Evolutionary conservation across 64 coral and sea anemone genomes (phyloP).

Genomic region (Stichodactyla helianthus): DNA sequence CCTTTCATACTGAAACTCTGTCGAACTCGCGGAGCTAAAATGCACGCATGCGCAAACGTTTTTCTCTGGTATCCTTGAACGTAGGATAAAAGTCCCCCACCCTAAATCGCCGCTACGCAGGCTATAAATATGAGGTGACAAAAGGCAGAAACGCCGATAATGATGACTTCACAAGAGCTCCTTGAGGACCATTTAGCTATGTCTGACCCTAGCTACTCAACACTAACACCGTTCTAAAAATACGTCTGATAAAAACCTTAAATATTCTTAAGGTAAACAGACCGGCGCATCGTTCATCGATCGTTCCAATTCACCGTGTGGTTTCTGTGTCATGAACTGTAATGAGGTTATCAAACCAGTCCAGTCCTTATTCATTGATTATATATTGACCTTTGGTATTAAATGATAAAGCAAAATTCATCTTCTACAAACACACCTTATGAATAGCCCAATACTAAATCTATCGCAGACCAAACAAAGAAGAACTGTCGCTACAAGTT

Average conservation of each 20-base stretch:
- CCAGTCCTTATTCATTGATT: neutral
- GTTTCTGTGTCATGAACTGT: neutral
- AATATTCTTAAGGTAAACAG: neutral
- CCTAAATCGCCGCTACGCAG: no score
- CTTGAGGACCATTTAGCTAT: neutral
- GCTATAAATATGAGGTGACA: neutral
- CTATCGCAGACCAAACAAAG: neutral
- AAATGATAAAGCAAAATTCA: neutral
- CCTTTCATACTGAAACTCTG: no score
- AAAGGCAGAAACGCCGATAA: neutral
- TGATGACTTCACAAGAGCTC: neutral
- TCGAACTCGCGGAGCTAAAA: no score
- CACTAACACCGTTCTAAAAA: neutral
- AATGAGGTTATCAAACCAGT: neutral
- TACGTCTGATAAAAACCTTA: neutral
- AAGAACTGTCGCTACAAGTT: neutral
- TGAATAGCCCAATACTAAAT: neutral
- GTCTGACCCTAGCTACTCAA: neutral
- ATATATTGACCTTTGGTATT: constrained; percentile 12
- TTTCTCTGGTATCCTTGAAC: no score
- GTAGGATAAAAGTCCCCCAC: neutral
- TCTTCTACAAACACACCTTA: neutral
- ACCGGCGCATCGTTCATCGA: neutral
- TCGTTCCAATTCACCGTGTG: neutral
- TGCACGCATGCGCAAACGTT: no score